phyloP scores from a whole-genome alignment of 2,888 invertebrate genomes.

The Hypomecis atomaria region DNA sequence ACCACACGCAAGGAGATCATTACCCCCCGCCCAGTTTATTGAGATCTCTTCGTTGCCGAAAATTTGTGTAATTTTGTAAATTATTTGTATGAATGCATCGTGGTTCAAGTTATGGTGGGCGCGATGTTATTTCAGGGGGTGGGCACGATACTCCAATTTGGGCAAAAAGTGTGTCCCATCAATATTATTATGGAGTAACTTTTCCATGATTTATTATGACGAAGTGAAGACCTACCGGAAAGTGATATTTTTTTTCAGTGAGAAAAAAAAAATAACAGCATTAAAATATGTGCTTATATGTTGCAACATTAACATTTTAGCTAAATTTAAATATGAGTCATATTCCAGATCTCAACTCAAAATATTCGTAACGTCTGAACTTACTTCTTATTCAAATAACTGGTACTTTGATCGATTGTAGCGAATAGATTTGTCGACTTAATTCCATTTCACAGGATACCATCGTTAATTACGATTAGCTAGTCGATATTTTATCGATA shows the following conservation, averaged over 20 bases:
- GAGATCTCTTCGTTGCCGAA: slow-evolving; percentile 51
- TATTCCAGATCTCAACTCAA: slow-evolving; percentile 24
- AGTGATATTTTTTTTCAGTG: slow-evolving; percentile 10
- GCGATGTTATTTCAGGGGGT: slow-evolving; percentile 59
- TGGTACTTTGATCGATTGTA: slow-evolving; percentile 57
- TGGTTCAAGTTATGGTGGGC: slow-evolving; percentile 52
- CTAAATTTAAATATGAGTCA: background rate
- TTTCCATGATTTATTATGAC: slow-evolving; percentile 57
- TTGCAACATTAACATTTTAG: background rate
- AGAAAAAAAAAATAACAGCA: too few species aligned
- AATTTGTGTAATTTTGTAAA: slow-evolving; percentile 50
- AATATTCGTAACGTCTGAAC: slow-evolving; percentile 32
- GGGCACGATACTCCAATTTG: slow-evolving; percentile 65
- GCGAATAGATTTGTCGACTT: slow-evolving; percentile 70
- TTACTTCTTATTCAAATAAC: too few species aligned
- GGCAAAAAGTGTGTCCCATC: slow-evolving; percentile 56
- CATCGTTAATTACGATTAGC: slow-evolving; percentile 78
- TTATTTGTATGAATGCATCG: slow-evolving; percentile 46
- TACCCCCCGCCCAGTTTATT: slow-evolving; percentile 55
- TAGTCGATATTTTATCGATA: slow-evolving; percentile 75
- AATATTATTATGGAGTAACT: slow-evolving; percentile 60
- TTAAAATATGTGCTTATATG: background rate
- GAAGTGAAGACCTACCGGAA: slow-evolving; percentile 53
- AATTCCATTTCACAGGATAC: slow-evolving; percentile 75
- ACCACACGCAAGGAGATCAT: slow-evolving; percentile 72